phyloP scores from a whole-genome alignment of 1,140 invertebrate species.

The Rhyzopertha dominica region DNA sequence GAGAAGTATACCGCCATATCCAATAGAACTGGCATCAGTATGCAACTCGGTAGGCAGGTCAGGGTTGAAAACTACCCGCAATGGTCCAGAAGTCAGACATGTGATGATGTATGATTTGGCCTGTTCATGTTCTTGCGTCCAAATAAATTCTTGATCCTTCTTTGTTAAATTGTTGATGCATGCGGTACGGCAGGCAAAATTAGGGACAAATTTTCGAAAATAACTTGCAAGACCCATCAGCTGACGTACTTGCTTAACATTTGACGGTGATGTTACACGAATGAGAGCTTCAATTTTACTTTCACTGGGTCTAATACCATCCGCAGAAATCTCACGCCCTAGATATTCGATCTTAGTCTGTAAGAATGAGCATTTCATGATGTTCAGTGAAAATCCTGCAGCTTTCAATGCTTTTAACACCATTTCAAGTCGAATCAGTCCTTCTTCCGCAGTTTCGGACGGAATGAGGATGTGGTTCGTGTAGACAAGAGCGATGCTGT shows the following conservation, averaged over 20 bases:
- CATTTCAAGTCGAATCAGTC: constrained; percentile 18
- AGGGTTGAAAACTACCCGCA: constrained; percentile 33
- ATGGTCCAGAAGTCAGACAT: constrained; percentile 22
- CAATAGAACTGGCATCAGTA: too few relatives aligned
- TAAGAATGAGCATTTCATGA: constrained; percentile 36
- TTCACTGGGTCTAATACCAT: constrained; percentile 20
- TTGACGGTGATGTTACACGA: constrained; percentile 28
- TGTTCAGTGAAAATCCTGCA: constrained; percentile 19
- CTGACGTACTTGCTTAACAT: constrained; percentile 31
- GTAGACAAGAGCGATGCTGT: constrained; percentile 24
- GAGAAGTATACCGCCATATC: constrained; percentile 8
- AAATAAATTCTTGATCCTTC: constrained; percentile 22
- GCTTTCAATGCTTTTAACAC: constrained; percentile 18
- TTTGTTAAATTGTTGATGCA: constrained; percentile 29
- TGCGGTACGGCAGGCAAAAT: constrained; percentile 23
- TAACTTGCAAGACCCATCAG: constrained; percentile 28
- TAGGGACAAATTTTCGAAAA: constrained; percentile 31
- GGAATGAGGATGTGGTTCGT: constrained; percentile 33
- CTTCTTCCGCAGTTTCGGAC: constrained; percentile 36
- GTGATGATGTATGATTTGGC: constrained; percentile 28
- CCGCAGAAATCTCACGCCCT: constrained; percentile 26
- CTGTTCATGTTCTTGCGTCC: constrained; percentile 25
- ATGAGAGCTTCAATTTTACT: constrained; percentile 31
- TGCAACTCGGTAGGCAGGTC: constrained; percentile 10
- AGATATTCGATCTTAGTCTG: constrained; percentile 29